phyloP scores from a whole-genome alignment of 1,140 invertebrate genomes.

The Laupala kohalensis region DNA sequence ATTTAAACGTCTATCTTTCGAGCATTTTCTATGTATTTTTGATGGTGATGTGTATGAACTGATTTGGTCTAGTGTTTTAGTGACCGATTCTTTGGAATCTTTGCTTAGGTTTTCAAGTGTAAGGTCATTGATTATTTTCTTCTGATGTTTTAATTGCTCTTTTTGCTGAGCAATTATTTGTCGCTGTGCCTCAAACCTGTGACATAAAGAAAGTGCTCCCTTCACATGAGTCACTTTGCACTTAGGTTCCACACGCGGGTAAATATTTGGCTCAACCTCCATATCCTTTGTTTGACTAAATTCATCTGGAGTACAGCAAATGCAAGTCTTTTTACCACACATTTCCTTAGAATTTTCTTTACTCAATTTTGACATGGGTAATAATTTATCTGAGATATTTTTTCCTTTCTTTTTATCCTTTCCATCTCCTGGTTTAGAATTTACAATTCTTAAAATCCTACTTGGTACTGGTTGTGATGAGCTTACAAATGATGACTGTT shows the following conservation, averaged over 20 bases:
- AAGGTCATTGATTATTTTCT: conserved; percentile 3
- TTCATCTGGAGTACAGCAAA: not conserved
- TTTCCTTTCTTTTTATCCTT: no score
- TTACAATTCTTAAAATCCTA: no score
- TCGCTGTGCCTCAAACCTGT: not conserved
- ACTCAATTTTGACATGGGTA: not conserved
- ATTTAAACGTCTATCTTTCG: no score
- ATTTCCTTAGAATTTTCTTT: not conserved
- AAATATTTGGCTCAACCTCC: not conserved
- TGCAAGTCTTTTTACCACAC: not conserved
- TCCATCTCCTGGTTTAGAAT: no score
- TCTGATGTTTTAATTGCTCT: conserved; percentile 1
- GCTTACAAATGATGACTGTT: not conserved
- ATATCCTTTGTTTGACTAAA: not conserved
- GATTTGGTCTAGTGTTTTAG: not conserved
- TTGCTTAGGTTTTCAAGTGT: conserved; percentile 1
- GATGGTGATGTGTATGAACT: no score
- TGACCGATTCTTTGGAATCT: not conserved
- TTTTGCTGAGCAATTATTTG: conserved; percentile 8
- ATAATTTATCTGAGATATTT: no score
- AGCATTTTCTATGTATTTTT: no score
- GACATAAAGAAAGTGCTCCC: not conserved
- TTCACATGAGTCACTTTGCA: not conserved
- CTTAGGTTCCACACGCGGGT: not conserved
- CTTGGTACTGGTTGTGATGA: no score